A percentile compares a stretch with the other conserved stretches of the same genome.
These are phyloP conservation scores for Zoanthus gigantus DNA, from an alignment of 92 coral and sea anemone species.

Conservation along the genomic window DNA sequence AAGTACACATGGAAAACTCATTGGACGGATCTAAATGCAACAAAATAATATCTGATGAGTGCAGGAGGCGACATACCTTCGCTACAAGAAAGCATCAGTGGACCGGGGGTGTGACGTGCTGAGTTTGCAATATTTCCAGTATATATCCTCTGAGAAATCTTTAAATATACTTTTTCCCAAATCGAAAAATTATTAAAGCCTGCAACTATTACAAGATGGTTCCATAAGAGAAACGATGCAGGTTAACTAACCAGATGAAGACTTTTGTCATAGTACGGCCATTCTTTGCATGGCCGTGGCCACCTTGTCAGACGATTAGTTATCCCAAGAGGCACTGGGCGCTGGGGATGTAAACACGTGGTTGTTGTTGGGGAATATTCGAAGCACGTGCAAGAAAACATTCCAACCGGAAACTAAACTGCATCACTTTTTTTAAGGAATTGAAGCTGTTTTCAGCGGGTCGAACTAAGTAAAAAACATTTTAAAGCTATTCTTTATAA, in stretches of 20 bases:
- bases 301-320: constrained; percentile 81
- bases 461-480: background rate
- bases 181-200: constrained; percentile 50
- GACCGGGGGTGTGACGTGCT: constrained; percentile 99
- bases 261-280: constrained; percentile 76
- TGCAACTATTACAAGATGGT: constrained; percentile 47
- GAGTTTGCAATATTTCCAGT: constrained; percentile 75
- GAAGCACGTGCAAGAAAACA: constrained; percentile 70
- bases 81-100: constrained; percentile 44
- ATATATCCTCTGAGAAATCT: constrained; percentile 27
- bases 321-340: constrained; percentile 82
- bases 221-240: constrained; percentile 72
- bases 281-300: constrained; percentile 98
- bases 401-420: constrained; percentile 28
- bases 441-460: background rate
- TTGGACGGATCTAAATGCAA: constrained; percentile 96
- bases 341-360: constrained; percentile 86
- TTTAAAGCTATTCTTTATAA: background rate
- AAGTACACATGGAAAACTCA: constrained; percentile 99
- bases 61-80: constrained; percentile 68
- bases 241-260: constrained; percentile 88
- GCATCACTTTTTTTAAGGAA: background rate
- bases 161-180: constrained; percentile 65
- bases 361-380: constrained; percentile 69
- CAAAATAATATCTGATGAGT: constrained; percentile 68